Evolutionary conservation across 2,797 vertebrate species (phyloP), one percentile per base, ranked within the genome.

Genomic region (Sardinella longiceps): DNA sequence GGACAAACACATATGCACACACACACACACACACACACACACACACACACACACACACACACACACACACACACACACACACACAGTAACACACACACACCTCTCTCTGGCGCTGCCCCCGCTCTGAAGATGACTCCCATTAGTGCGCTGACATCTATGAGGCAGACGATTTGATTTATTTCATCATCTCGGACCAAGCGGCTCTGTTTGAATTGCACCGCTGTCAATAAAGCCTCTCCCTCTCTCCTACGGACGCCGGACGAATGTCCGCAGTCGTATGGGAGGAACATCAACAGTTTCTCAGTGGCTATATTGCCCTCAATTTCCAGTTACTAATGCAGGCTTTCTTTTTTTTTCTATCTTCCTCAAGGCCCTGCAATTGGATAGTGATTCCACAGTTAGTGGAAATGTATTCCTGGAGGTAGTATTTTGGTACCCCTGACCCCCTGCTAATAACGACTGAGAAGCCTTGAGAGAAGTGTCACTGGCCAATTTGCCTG

Each of bases 401-500:
- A 85, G 91, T 83, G 88, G 82, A 88, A 92, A 92, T 90, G 84
- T 85, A 85, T 83, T 84, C 85, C 85, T 86, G 80, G 83, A 89
- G 85, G 74, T 82, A 88, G 83, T 93, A 88, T 94, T 93, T 94
- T 91, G 87, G 86, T 91, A 92, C 87, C 91, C 87, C 90, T 94
- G 92, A 93, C 92, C 92, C 90, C 89, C 86, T 90, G 89, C 82
- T 92, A 90, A 91, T 91, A 87, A 89, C 84, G 87, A 82, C 82
- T 2, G 83, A 82, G 84, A 86, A 91, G 91, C 90, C 89, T 90
- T 90, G 87, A 91, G 90, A 93, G 90, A 90, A 88, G 88, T 92
- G 91, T 92, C 92, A 92, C 88, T 92, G 93, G 91, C 91, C 93
- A 93, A 92, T 93, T 93, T 93, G 87, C 90, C 92, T 93, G 88